phyloP scores from a whole-genome alignment of 2,888 invertebrate genomes.

The Cryptocephalus moraei region DNA sequence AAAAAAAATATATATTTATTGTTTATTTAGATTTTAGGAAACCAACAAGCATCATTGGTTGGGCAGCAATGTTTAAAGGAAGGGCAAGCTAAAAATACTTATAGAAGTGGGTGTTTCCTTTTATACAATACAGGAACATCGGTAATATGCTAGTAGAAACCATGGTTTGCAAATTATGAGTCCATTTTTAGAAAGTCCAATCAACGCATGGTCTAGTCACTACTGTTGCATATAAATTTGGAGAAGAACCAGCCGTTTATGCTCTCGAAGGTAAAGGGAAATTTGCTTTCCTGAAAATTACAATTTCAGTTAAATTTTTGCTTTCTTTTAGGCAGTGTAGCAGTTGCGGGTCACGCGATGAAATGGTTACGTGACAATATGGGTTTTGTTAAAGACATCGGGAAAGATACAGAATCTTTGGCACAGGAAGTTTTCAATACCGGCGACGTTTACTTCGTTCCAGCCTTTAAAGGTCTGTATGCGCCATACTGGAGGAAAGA shows the following conservation, averaged over 20 bases:
- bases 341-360: conserved; percentile 84
- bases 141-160: conserved; percentile 29
- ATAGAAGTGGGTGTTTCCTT: conserved; percentile 94
- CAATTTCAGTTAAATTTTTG: neutral
- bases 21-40: conserved; percentile 68
- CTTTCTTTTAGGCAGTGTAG: conserved; percentile 57
- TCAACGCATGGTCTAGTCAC: conserved; percentile 89
- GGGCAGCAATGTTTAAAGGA: conserved; percentile 86
- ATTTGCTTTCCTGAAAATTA: conserved; percentile 1
- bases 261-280: conserved; percentile 73
- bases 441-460: conserved; percentile 95
- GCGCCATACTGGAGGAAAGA: conserved; percentile 98
- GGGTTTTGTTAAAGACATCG: conserved; percentile 66
- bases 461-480: conserved; percentile 92
- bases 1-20: neutral
- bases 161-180: conserved; percentile 2
- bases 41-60: conserved; percentile 92
- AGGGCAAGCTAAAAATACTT: conserved; percentile 95
- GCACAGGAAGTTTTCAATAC: conserved; percentile 64
- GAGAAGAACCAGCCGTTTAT: conserved; percentile 72
- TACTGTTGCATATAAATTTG: conserved; percentile 92
- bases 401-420: conserved; percentile 52
- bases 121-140: conserved; percentile 88
- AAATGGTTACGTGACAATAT: conserved; percentile 91
- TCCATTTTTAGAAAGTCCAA: conserved; percentile 54